These are phyloP conservation scores for Atta colombica DNA, from an alignment of 1,140 invertebrate genomes.

Conservation along the genomic window DNA sequence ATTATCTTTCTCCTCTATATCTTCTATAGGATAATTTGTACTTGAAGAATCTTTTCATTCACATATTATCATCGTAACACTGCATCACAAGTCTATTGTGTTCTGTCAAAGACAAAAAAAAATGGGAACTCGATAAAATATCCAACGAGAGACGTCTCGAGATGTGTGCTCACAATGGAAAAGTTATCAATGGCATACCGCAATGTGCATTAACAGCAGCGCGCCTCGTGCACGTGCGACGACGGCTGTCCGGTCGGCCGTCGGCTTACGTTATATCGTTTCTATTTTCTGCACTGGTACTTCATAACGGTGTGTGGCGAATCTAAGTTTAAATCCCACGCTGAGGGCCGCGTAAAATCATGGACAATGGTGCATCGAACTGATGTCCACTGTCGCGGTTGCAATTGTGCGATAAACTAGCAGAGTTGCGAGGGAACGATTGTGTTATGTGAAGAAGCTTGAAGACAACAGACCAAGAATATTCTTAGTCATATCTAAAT, in stretches of 20 bases:
- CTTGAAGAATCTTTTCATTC: not conserved
- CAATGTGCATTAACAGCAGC: conserved; percentile 51
- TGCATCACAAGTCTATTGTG: not conserved
- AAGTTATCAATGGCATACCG: conserved; percentile 62
- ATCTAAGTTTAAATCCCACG: conserved; percentile 46
- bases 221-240: conserved; percentile 51
- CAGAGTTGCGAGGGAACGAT: not conserved
- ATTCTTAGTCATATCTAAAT: not conserved
- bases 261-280: conserved; percentile 39
- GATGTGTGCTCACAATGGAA: not conserved
- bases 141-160: not conserved
- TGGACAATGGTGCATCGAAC: conserved; percentile 43
- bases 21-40: not conserved
- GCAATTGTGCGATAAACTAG: not conserved
- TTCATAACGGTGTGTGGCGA: conserved; percentile 41
- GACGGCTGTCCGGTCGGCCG: not conserved
- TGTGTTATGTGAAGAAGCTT: not conserved
- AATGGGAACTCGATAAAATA: conserved; percentile 24
- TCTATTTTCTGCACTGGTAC: conserved; percentile 57
- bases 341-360: conserved; percentile 6
- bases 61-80: not conserved
- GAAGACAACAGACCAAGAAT: not conserved
- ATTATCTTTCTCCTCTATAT: not conserved
- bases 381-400: conserved; percentile 2
- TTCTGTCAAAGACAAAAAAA: not conserved